A percentile compares a stretch with the other conserved stretches of the same genome.
Conservation (phyloP, 2,888 invertebrate genomes). For the Hemicrepidius hirtus region DNA sequence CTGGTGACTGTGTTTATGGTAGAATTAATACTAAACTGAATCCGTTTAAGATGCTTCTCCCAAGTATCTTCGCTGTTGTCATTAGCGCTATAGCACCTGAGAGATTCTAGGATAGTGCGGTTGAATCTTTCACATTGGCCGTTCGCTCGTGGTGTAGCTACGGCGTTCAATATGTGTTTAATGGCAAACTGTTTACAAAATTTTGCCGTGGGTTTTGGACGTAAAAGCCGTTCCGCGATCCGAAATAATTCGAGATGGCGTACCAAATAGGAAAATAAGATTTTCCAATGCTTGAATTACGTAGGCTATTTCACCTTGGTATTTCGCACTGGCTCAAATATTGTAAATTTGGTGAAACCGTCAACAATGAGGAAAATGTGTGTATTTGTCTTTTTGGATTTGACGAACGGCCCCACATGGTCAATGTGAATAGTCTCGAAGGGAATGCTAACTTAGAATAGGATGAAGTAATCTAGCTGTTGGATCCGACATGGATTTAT, state of each 20-base stretch:
- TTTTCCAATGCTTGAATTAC: neutral
- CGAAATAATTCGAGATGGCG: neutral
- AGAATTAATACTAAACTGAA: constrained; percentile 22
- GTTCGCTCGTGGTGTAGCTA: constrained; percentile 34
- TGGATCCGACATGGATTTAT: too few species aligned
- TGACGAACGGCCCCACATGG: constrained; percentile 35
- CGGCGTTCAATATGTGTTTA: constrained; percentile 26
- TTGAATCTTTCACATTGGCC: constrained; percentile 32
- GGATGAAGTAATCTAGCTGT: neutral
- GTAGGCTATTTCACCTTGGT: neutral
- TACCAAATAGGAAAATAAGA: constrained; percentile 1
- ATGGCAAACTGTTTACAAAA: constrained; percentile 8
- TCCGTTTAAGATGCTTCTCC: neutral
- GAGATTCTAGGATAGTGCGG: constrained; percentile 15
- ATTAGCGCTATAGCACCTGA: constrained; percentile 8
- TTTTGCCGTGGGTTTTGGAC: neutral
- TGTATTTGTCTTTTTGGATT: constrained; percentile 8
- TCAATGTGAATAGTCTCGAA: constrained; percentile 38
- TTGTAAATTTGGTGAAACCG: constrained; percentile 54
- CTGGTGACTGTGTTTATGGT: constrained; percentile 23
- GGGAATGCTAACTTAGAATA: constrained; percentile 12
- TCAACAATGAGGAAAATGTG: constrained; percentile 23
- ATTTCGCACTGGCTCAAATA: constrained; percentile 52
- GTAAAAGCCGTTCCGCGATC: constrained; percentile 6
- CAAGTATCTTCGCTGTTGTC: constrained; percentile 5